phyloP scores from a whole-genome alignment of 1,140 invertebrate species.

The Diorhabda carinulata region DNA sequence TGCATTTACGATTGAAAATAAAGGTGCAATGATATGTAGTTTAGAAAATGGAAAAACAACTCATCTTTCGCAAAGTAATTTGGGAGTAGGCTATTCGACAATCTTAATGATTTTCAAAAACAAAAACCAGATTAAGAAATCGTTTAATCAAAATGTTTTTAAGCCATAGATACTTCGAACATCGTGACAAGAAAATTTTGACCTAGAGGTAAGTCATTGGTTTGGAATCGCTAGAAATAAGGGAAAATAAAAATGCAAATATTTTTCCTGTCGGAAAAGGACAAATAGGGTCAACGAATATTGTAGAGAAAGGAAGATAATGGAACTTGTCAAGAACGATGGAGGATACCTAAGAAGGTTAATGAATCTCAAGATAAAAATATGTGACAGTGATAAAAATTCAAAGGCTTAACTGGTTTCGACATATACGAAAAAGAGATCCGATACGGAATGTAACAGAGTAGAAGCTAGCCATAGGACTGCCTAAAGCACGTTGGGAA shows the following conservation, averaged over 20 bases:
- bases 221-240: conserved; percentile 19
- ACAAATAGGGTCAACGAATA: no score
- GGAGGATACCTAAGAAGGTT: no score
- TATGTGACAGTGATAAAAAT: no score
- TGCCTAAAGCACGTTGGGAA: no score
- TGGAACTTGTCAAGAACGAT: no score
- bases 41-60: conserved; percentile 35
- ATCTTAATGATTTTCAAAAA: conserved; percentile 25
- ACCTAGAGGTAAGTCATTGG: conserved; percentile 38
- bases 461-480: no score
- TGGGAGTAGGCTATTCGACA: background rate
- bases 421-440: no score
- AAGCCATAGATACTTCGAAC: conserved; percentile 38
- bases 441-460: no score
- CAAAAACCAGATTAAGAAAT: conserved; percentile 31
- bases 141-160: conserved; percentile 39
- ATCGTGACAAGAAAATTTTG: conserved; percentile 37
- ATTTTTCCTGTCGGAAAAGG: no score
- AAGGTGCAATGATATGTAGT: conserved; percentile 16
- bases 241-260: background rate
- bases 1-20: conserved; percentile 34
- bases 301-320: no score
- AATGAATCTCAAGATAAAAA: no score
- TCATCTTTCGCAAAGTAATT: background rate
- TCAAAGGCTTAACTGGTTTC: no score